phyloP scores from a whole-genome alignment of 2,888 invertebrate genomes.

The Catonia carolina region DNA sequence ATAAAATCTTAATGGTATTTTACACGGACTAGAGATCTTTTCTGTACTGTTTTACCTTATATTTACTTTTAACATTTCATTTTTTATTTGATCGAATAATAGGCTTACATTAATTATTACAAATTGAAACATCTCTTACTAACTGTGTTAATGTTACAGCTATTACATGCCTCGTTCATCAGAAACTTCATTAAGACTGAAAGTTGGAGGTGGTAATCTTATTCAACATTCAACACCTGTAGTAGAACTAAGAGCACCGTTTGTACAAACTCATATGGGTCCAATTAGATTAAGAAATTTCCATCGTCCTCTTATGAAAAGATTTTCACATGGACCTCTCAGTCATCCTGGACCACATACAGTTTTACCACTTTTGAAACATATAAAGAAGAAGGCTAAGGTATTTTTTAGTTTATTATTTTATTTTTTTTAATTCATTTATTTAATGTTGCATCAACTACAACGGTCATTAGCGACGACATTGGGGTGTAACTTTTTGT shows the following conservation, averaged over 20 bases:
- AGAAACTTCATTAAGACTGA: conserved; percentile 66
- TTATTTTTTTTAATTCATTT: no score
- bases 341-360: conserved; percentile 68
- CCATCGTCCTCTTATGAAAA: conserved; percentile 85
- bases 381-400: conserved; percentile 86
- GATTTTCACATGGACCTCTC: conserved; percentile 75
- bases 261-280: conserved; percentile 92
- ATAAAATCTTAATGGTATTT: no score
- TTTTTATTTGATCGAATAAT: neutral
- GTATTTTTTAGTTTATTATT: conserved; percentile 41
- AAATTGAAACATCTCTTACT: neutral
- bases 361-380: conserved; percentile 78
- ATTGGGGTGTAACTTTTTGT: no score
- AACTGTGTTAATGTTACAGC: conserved; percentile 45
- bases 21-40: no score
- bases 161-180: conserved; percentile 89
- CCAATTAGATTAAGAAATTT: conserved; percentile 79
- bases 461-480: no score
- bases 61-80: neutral
- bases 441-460: no score
- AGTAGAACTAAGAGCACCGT: conserved; percentile 87
- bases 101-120: neutral
- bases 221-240: conserved; percentile 98
- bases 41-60: conserved; percentile 1
- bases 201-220: conserved; percentile 83